Conservation (phyloP, 2,797 vertebrate species). For the Falco peregrinus region DNA sequence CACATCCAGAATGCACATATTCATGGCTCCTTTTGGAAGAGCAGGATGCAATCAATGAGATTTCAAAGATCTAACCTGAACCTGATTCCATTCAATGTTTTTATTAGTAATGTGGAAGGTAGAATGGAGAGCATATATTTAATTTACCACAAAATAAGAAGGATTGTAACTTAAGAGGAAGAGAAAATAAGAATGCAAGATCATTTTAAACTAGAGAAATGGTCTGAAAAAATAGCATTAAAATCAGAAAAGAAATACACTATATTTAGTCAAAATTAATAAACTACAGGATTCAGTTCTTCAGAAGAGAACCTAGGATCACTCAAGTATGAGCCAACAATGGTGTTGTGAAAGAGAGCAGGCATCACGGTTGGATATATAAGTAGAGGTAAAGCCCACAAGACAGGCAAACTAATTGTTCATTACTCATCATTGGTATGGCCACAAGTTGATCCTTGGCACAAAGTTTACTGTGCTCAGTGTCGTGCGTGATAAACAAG, state of each 20-base stretch:
- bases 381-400: neutral
- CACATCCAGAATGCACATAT: neutral
- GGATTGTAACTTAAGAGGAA: neutral
- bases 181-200: neutral
- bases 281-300: neutral
- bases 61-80: neutral
- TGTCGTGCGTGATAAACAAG: neutral
- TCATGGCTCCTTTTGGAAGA: neutral
- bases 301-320: neutral
- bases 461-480: neutral
- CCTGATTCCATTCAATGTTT: neutral
- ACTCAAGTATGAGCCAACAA: neutral
- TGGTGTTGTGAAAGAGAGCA: neutral
- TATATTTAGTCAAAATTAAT: neutral
- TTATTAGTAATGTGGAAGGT: neutral
- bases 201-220: neutral
- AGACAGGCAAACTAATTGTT: rapidly evolving
- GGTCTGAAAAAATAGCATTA: neutral
- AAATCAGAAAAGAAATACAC: neutral
- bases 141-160: neutral
- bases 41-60: neutral
- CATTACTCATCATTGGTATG: neutral
- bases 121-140: neutral
- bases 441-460: neutral
- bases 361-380: neutral